These are phyloP conservation scores for Pseudeuparius sepicola DNA, from an alignment of 2,888 invertebrate species.

Conservation along the genomic window DNA sequence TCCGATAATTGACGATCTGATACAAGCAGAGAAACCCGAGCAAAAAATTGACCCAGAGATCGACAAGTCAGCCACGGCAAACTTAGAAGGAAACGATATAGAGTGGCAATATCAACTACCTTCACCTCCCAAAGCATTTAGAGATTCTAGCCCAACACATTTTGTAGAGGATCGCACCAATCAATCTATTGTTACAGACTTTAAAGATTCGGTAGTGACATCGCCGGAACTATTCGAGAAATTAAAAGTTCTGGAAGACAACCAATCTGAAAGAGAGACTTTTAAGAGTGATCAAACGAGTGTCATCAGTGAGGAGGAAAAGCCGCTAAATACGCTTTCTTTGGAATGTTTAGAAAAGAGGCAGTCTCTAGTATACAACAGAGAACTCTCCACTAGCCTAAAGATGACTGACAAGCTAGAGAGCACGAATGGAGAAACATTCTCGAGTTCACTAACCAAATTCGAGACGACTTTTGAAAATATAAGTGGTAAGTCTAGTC, in stretches of 20 bases:
- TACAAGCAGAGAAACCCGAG: too few relatives aligned
- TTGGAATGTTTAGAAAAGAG: constrained; percentile 38
- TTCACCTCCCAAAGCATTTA: constrained; percentile 49
- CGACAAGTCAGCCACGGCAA: background rate
- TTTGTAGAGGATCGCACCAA: constrained; percentile 24
- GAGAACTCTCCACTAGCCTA: constrained; percentile 38
- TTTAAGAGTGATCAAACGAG: constrained; percentile 27
- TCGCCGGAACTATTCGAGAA: constrained; percentile 38
- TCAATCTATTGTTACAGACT: constrained; percentile 27
- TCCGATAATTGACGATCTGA: constrained; percentile 13
- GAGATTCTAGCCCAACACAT: constrained; percentile 38
- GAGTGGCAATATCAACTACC: constrained; percentile 50
- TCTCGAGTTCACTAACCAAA: constrained; percentile 23
- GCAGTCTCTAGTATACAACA: constrained; percentile 37
- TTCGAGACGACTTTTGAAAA: constrained; percentile 27
- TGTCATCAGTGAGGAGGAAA: constrained; percentile 30
- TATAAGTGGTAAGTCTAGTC: constrained; percentile 15
- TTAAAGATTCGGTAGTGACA: constrained; percentile 37
- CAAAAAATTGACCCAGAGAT: constrained; percentile 3
- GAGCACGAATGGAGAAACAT: constrained; percentile 21
- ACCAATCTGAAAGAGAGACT: constrained; percentile 24
- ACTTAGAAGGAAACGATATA: constrained; percentile 23
- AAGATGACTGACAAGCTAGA: constrained; percentile 30
- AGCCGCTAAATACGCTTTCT: constrained; percentile 34
- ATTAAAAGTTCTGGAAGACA: constrained; percentile 31